Conservation (phyloP, 2,888 invertebrate genomes). For the Hydraecia micacea region DNA sequence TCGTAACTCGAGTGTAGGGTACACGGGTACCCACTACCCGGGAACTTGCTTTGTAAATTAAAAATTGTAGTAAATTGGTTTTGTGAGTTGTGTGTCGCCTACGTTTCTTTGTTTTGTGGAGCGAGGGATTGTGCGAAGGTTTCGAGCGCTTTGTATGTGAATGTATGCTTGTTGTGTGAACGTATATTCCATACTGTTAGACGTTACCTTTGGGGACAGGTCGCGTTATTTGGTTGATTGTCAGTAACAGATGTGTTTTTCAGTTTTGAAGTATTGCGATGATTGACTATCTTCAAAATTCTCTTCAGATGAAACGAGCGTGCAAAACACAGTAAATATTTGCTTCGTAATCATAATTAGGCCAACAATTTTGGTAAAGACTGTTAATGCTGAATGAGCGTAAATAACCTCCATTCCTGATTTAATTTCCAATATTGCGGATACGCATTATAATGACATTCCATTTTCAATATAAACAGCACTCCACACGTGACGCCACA, state of each 20-base stretch:
- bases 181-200: neutral
- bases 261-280: neutral
- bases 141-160: slow-evolving; percentile 20
- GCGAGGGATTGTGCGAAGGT: slow-evolving; percentile 17
- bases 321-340: neutral
- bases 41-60: slow-evolving; percentile 61
- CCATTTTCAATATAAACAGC: neutral
- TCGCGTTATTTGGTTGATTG: neutral
- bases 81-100: slow-evolving; percentile 59
- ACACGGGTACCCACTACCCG: slow-evolving; percentile 4
- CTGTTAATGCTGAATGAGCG: neutral
- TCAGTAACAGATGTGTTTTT: neutral
- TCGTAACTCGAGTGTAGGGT: slow-evolving; percentile 55
- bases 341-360: neutral
- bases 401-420: neutral
- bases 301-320: neutral
- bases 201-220: slow-evolving; percentile 11
- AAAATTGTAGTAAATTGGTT: slow-evolving; percentile 62
- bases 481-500: neutral
- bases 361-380: neutral
- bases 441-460: neutral
- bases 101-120: slow-evolving; percentile 48
- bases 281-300: neutral
- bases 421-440: too few species aligned
- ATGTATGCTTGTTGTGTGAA: neutral